Percentiles rank a stretch among this genome's conserved stretches.
phyloP scores from a whole-genome alignment of 64 coral and sea anemone species.

The Actinia equina region DNA sequence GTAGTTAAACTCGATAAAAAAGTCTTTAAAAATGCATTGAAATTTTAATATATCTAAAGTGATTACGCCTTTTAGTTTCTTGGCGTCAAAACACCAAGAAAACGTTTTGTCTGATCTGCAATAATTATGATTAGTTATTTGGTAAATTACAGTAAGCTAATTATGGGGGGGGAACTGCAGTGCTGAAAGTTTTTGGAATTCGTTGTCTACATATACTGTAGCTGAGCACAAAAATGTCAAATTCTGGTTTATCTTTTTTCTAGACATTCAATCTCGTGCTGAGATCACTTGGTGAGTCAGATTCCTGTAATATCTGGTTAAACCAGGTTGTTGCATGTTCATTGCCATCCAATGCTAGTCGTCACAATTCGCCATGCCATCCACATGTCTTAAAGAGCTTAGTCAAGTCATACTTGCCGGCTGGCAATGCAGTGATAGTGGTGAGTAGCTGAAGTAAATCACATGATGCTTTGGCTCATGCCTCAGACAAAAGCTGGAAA shows the following conservation, averaged over 20 bases:
- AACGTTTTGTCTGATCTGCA: too few relatives aligned
- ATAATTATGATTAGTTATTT: too few relatives aligned
- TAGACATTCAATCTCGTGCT: slow-evolving; percentile 83
- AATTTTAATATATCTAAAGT: too few relatives aligned
- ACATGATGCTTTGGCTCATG: background rate
- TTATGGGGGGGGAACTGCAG: too few relatives aligned
- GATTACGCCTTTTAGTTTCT: too few relatives aligned
- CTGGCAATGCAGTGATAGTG: slow-evolving; percentile 84
- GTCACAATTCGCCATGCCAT: slow-evolving; percentile 78
- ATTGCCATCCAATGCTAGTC: slow-evolving; percentile 65
- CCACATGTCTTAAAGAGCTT: slow-evolving; percentile 79
- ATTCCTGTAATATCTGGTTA: slow-evolving; percentile 75
- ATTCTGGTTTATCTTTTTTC: background rate
- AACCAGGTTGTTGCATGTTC: slow-evolving; percentile 73
- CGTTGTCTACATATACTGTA: too few relatives aligned
- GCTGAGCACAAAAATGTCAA: too few relatives aligned
- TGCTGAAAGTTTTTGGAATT: too few relatives aligned
- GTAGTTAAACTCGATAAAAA: background rate
- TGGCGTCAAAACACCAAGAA: too few relatives aligned
- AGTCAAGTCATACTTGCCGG: slow-evolving; percentile 51
- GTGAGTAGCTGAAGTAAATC: slow-evolving; percentile 42
- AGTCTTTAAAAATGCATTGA: background rate
- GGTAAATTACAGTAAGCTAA: too few relatives aligned
- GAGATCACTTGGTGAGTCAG: slow-evolving; percentile 57
- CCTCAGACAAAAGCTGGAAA: too few relatives aligned